A percentile compares a stretch with the other conserved stretches of the same genome.
These are phyloP conservation scores for Rhadina sibilatrix DNA, from an alignment of 2,113 vertebrate species.

Conservation along the genomic window DNA sequence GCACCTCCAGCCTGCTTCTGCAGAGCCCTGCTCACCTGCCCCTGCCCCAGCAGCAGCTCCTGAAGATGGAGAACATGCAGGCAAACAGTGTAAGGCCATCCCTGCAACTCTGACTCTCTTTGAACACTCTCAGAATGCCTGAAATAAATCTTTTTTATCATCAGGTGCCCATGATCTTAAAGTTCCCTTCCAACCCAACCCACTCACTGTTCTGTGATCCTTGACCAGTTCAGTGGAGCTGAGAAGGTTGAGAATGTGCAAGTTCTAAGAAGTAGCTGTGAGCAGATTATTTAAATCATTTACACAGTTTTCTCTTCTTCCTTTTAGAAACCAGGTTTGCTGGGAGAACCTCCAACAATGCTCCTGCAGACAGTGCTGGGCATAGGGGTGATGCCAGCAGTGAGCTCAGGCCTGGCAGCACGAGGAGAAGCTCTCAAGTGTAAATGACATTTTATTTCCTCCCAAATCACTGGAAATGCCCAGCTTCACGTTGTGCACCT, in stretches of 20 bases:
- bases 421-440: conserved; percentile 89
- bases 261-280: background rate
- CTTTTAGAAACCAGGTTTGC: conserved; percentile 86
- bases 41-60: conserved; percentile 86
- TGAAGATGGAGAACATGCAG: conserved; percentile 88
- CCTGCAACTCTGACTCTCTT: background rate
- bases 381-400: conserved; percentile 74
- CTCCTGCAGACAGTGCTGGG: conserved; percentile 87
- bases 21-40: conserved; percentile 89
- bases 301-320: background rate
- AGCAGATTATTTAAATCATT: background rate
- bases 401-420: conserved; percentile 79
- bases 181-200: background rate
- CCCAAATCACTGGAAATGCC: background rate
- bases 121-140: background rate
- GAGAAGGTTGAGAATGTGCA: background rate
- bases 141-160: background rate
- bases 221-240: background rate
- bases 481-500: background rate
- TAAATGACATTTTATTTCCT: conserved; percentile 64
- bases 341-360: conserved; percentile 88
- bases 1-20: conserved; percentile 78
- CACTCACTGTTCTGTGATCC: background rate
- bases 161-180: accelerated
- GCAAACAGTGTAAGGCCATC: conserved; percentile 82